Evolutionary conservation across 1,140 invertebrate genomes (phyloP), one percentile per base, ranked within the genome.

Genomic region (Arion vulgaris): DNA sequence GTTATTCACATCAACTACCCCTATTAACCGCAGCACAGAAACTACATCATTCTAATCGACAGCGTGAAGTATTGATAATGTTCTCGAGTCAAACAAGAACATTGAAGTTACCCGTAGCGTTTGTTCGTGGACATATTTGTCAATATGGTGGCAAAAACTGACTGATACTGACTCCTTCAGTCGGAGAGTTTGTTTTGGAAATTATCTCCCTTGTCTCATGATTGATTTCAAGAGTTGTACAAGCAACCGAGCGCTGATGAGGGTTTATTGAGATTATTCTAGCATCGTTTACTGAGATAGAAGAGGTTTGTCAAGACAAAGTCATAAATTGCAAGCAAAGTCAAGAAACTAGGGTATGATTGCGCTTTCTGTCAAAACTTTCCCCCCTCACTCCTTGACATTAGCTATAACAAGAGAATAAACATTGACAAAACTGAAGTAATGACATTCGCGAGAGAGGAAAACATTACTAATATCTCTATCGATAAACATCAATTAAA

Each of bases 121-220:
- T 32, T 75, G 17, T 28, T 2, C 1, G 1, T 28, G 9, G 73
- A n/a, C 73, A 75, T 75, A 75, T 75, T 75, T 75, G 73, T 75
- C 51, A 75, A 75, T 36, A 75, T 51, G 45, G 45, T 13, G 45
- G n/a, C 19, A 45, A 75, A 75, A 49, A 9, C n/a, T 49, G 19
- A 51, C 36, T 45, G 41, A 49, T 45, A 51, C 73, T 75, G 73
- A 75, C 73, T 75, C 45, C 41, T 75, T n/a, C 73, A 34, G 32
- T 26, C 5, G 45, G n/a, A 75, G 73, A 75, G 73, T 75, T 75
- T 75, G 73, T 51, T 75, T 51, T 51, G 38, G 41, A 17, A 28
- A 75, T 75, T 75, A 75, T 75, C 73, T 75, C 73, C 73, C 73
- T 51, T 72, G 71, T 39, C 41, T 38, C 39, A 45, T 75, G 73